Evolutionary conservation across 1,140 invertebrate genomes (phyloP).

Genomic region (Drosophila tani): DNA sequence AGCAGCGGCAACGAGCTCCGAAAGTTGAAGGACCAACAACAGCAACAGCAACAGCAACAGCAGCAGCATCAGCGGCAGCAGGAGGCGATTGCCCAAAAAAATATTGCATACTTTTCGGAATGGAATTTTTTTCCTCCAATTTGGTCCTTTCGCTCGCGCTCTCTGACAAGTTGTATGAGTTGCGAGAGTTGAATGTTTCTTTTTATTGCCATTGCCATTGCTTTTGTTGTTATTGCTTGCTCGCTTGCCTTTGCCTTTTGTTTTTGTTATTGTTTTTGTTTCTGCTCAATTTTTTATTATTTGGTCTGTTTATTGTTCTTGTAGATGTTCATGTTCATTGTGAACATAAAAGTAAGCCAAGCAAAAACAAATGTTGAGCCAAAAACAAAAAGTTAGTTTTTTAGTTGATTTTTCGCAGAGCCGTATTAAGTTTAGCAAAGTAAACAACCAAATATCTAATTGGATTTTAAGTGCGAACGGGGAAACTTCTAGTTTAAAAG

Average conservation of each 20-base stretch:
- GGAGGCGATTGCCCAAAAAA: slow-evolving; percentile 38
- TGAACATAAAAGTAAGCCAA: slow-evolving; percentile 43
- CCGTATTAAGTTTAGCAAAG: slow-evolving; percentile 29
- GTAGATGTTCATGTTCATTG: slow-evolving; percentile 46
- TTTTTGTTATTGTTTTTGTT: slow-evolving; percentile 40
- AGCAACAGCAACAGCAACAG: background rate
- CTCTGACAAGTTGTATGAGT: slow-evolving; percentile 52
- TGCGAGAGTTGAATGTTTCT: slow-evolving; percentile 58
- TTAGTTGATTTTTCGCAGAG: slow-evolving; percentile 36
- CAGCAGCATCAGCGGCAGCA: slow-evolving; percentile 1
- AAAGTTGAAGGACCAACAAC: slow-evolving; percentile 46
- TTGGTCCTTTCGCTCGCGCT: slow-evolving; percentile 10
- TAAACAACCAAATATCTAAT: slow-evolving; percentile 33
- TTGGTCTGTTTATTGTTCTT: slow-evolving; percentile 47
- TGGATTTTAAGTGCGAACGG: slow-evolving; percentile 11
- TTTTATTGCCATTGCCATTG: slow-evolving; percentile 50
- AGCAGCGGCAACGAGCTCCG: slow-evolving; percentile 35
- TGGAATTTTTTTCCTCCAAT: slow-evolving; percentile 33
- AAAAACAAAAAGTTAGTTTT: slow-evolving; percentile 34
- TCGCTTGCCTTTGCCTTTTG: slow-evolving; percentile 1
- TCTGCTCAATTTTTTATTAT: slow-evolving; percentile 41
- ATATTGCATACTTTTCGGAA: slow-evolving; percentile 71
- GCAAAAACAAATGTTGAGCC: slow-evolving; percentile 32
- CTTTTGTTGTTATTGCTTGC: slow-evolving; percentile 29
- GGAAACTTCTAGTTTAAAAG: background rate